Conservation (phyloP, 2,888 invertebrate species). For the Doris montereyensis region DNA sequence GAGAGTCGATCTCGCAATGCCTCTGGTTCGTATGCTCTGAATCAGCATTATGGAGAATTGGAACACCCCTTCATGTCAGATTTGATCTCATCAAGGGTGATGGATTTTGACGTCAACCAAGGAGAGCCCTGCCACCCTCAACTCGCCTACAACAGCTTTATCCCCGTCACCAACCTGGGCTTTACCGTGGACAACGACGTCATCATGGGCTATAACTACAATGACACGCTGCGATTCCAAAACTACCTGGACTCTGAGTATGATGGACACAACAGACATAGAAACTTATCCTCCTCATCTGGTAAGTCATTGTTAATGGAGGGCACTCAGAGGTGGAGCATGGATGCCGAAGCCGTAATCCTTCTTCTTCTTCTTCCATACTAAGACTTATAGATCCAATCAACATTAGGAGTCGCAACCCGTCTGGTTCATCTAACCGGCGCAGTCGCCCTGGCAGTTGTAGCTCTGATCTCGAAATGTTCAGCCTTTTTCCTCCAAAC, state of each 20-base stretch:
- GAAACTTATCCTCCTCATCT: conserved; percentile 35
- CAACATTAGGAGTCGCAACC: conserved; percentile 32
- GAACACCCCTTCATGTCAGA: not conserved
- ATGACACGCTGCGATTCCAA: not conserved
- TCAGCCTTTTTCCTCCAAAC: too few species aligned
- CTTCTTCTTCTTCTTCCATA: conserved; percentile 26
- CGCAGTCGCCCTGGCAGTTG: conserved; percentile 37
- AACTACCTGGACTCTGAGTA: not conserved
- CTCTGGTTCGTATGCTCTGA: not conserved
- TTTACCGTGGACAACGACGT: not conserved
- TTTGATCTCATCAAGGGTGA: too few species aligned
- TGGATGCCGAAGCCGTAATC: conserved; percentile 28
- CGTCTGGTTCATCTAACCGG: conserved; percentile 36
- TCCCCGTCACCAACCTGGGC: not conserved
- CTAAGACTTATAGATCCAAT: not conserved
- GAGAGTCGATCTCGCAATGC: not conserved
- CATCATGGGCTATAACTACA: not conserved
- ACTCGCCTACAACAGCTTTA: not conserved
- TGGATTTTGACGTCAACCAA: too few species aligned
- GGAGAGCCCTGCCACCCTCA: not conserved
- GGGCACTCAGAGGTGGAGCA: not conserved
- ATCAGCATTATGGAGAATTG: not conserved
- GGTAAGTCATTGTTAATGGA: conserved; percentile 11
- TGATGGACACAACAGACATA: conserved; percentile 3
- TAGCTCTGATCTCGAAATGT: too few species aligned